Percentiles rank a stretch among this genome's conserved stretches.
phyloP scores from a whole-genome alignment of 30 jellyfish, hydroid and myxozoan species.

The Cassiopea xamachana region DNA sequence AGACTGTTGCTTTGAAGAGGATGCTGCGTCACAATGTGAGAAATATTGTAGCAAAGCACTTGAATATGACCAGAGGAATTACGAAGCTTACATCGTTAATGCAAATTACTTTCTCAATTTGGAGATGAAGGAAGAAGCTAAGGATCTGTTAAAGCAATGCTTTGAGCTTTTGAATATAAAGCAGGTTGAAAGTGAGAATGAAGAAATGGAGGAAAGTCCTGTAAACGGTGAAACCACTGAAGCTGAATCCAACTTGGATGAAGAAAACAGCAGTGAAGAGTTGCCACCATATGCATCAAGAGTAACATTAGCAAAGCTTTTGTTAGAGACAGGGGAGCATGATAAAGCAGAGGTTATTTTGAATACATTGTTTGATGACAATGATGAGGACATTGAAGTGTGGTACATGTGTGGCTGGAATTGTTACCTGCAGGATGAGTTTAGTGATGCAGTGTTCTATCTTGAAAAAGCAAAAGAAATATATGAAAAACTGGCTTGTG shows the following conservation, averaged over 20 bases:
- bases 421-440: slow-evolving; percentile 50
- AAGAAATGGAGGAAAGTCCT: not conserved
- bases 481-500: slow-evolving; percentile 66
- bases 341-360: slow-evolving; percentile 71
- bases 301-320: slow-evolving; percentile 60
- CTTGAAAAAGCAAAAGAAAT: slow-evolving; percentile 79
- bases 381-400: slow-evolving; percentile 91
- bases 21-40: slow-evolving; percentile 85
- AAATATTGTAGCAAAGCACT: slow-evolving; percentile 84
- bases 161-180: slow-evolving; percentile 65
- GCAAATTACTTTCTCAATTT: slow-evolving; percentile 79
- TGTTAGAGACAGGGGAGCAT: slow-evolving; percentile 72
- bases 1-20: slow-evolving; percentile 90
- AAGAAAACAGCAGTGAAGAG: slow-evolving; percentile 22
- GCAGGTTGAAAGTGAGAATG: slow-evolving; percentile 26
- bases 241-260: not conserved
- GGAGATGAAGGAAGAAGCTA: slow-evolving; percentile 81
- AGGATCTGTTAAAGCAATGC: slow-evolving; percentile 29
- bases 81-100: slow-evolving; percentile 84
- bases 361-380: slow-evolving; percentile 69
- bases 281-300: slow-evolving; percentile 77
- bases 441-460: slow-evolving; percentile 69
- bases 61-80: slow-evolving; percentile 60
- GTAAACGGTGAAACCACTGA: not conserved
- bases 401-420: slow-evolving; percentile 91